phyloP scores from a whole-genome alignment of 2,113 vertebrate genomes.

The Chaetura pelagica region DNA sequence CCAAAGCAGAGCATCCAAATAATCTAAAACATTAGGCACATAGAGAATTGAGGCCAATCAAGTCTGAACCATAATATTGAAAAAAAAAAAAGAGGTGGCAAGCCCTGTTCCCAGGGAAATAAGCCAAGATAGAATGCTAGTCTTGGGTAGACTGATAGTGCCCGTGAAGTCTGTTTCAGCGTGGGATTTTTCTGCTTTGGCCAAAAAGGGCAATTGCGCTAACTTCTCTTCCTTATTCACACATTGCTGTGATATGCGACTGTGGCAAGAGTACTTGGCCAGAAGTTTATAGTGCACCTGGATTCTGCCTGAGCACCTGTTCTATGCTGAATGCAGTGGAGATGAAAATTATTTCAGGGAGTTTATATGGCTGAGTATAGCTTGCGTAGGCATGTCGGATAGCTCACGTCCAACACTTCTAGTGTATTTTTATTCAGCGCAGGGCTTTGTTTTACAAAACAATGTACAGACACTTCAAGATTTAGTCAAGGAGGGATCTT shows the following conservation, averaged over 20 bases:
- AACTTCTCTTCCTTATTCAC: background rate
- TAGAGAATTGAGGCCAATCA: background rate
- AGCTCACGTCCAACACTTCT: background rate
- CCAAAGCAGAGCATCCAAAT: background rate
- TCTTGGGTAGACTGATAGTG: background rate
- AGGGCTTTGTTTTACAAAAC: background rate
- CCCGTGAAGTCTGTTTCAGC: background rate
- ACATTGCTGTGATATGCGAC: background rate
- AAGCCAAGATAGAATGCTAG: background rate
- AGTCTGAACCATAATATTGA: background rate
- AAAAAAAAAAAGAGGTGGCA: background rate
- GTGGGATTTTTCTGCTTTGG: background rate
- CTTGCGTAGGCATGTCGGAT: no score
- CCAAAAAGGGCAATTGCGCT: background rate
- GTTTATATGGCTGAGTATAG: background rate
- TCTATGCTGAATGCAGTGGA: background rate
- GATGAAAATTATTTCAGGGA: background rate
- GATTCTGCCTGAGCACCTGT: background rate
- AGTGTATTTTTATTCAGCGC: slow-evolving; percentile 5
- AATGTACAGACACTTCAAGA: background rate
- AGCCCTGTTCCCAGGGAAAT: background rate
- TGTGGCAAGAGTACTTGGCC: background rate
- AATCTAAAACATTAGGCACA: background rate
- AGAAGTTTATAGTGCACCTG: background rate
- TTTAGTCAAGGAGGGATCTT: background rate